Evolutionary conservation across 1,140 invertebrate species (phyloP).

Genomic region (Drosophila virilis): DNA sequence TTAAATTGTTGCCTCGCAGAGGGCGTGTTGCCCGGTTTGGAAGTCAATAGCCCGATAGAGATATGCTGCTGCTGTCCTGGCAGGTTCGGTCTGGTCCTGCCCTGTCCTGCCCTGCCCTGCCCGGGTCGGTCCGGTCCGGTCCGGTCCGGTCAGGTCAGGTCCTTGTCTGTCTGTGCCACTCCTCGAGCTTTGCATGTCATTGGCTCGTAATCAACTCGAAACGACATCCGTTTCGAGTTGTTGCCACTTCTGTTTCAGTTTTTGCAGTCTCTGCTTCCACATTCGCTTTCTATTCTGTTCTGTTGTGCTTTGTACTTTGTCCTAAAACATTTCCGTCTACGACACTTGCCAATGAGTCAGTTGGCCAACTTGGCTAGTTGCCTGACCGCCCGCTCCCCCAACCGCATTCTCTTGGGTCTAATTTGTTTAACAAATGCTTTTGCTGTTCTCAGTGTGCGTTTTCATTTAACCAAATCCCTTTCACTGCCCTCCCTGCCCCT

Average conservation of each 20-base stretch:
- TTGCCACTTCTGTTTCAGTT: neutral
- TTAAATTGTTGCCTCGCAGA: conserved; percentile 51
- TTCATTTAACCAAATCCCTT: conserved; percentile 8
- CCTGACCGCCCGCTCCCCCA: neutral
- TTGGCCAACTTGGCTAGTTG: neutral
- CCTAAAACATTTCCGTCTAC: conserved; percentile 17
- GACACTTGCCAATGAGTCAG: conserved; percentile 47
- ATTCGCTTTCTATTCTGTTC: neutral
- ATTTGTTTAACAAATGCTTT: conserved; percentile 74
- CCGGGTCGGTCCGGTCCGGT: too few species aligned
- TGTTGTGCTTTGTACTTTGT: neutral
- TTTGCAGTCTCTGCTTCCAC: too few species aligned
- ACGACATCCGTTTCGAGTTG: conserved; percentile 16
- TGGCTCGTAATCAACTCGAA: conserved; percentile 40
- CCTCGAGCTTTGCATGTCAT: conserved; percentile 46
- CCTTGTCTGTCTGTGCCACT: conserved; percentile 18
- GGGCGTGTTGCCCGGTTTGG: neutral
- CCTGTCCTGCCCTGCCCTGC: conserved; percentile 36
- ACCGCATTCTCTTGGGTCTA: conserved; percentile 8
- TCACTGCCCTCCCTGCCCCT: neutral
- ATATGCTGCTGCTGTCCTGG: neutral
- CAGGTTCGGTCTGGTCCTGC: neutral
- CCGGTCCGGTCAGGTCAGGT: neutral
- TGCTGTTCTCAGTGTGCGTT: conserved; percentile 16
- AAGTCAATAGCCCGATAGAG: conserved; percentile 17